These are phyloP conservation scores for Halyomorpha halys DNA, from an alignment of 1,140 invertebrate genomes.

Conservation along the genomic window DNA sequence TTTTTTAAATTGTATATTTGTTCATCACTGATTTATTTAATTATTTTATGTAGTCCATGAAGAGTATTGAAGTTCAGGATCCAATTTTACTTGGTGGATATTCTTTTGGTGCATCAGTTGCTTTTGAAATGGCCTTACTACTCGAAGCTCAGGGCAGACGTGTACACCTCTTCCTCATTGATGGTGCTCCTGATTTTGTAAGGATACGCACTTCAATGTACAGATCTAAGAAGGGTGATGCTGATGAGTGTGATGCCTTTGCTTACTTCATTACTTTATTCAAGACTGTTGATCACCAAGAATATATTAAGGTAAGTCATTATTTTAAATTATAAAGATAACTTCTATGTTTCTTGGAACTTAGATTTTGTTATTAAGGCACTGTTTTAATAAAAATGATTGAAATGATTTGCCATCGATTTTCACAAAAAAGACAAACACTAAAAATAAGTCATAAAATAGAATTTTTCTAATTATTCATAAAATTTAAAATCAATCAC, in stretches of 20 bases:
- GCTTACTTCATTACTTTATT: constrained; percentile 73
- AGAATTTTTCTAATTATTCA: no score
- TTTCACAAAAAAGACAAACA: no score
- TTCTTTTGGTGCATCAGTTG: constrained; percentile 85
- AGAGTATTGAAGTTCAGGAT: constrained; percentile 60
- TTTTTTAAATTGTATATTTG: no score
- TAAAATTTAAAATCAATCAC: no score
- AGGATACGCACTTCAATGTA: constrained; percentile 58
- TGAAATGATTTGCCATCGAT: no score
- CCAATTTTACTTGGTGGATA: constrained; percentile 85
- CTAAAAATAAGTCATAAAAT: no score
- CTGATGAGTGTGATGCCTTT: constrained; percentile 58
- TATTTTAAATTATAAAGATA: no score
- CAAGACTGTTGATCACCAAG: constrained; percentile 46
- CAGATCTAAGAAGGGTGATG: constrained; percentile 45
- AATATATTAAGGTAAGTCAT: constrained; percentile 52
- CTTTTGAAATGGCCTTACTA: constrained; percentile 83
- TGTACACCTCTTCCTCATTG: constrained; percentile 66
- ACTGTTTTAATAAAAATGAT: no score
- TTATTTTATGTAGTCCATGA: constrained; percentile 47
- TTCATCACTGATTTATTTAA: not conserved
- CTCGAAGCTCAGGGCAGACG: constrained; percentile 57
- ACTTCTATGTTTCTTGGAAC: constrained; percentile 10
- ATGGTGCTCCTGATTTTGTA: constrained; percentile 87
- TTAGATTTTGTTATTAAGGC: not conserved